These are phyloP conservation scores for Paragorgia papillata DNA, from an alignment of 92 coral and sea anemone genomes.

Conservation along the genomic window DNA sequence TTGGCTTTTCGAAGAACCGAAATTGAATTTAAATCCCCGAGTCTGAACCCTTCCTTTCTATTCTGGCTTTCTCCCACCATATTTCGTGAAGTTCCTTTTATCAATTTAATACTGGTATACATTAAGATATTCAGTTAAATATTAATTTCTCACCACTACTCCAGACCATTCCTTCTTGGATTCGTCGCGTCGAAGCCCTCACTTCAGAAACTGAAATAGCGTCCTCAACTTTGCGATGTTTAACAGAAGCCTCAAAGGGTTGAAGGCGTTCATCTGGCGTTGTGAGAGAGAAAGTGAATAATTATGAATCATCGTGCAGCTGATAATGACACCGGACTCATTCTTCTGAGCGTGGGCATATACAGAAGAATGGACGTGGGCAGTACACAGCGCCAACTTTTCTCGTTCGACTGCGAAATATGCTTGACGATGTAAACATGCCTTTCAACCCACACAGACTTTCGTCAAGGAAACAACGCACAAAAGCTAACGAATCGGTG, in stretches of 20 bases:
- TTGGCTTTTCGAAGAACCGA: too few relatives aligned
- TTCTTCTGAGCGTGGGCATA: slow-evolving; percentile 30
- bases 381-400: not conserved
- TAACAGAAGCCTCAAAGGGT: not conserved
- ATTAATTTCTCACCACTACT: slow-evolving; percentile 16
- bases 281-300: slow-evolving; percentile 18
- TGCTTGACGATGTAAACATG: slow-evolving; percentile 1
- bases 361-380: slow-evolving; percentile 29
- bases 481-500: not conserved
- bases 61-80: too few relatives aligned
- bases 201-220: too few relatives aligned
- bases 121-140: too few relatives aligned
- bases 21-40: too few relatives aligned
- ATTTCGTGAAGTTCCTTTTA: too few relatives aligned
- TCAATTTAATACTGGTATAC: too few relatives aligned
- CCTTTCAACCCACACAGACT: slow-evolving; percentile 14
- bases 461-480: slow-evolving; percentile 10
- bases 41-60: too few relatives aligned
- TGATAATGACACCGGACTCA: not conserved
- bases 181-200: too few relatives aligned
- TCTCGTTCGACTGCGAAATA: not conserved
- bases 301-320: slow-evolving; percentile 27
- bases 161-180: slow-evolving; percentile 16
- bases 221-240: not conserved
- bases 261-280: not conserved